Evolutionary conservation across 2,888 invertebrate genomes (phyloP), one percentile per base, ranked within the genome.

Genomic region (Lochmaea capreae): DNA sequence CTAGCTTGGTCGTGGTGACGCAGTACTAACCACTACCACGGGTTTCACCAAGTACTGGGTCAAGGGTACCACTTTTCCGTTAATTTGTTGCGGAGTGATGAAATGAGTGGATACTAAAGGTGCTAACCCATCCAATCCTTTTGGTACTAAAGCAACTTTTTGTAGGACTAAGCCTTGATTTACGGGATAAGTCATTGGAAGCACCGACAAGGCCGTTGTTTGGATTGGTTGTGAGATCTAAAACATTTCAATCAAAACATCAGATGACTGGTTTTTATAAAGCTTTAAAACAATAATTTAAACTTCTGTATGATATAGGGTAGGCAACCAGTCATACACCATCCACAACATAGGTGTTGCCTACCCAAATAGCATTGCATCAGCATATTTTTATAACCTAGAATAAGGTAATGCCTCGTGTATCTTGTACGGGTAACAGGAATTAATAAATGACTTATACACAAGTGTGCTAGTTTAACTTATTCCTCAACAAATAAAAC

Each of bases 1-100:
- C 79, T 79, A 79, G 80, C 84, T 84, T 4, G 84, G 82, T 52
- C 85, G 79, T 9, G 82, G 82, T 14, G 79, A 82, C 8, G 84
- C 82, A 14, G 89, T 88, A 81, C 89, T 90, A 42, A 92, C 92
- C 72, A 93, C 92, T 68, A 93, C 92, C 61, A 93, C 90, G 1
- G 93, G 93, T 85, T 93, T 93, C 65, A 93, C 91, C 73, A 93
- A 88, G 74, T 93, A 93, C 87, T 93, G 93, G 78, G 92, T 90
- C 71, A 92, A 87, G 73, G 92, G 90, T 81, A 93, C 90, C 75
- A 93, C 92, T 89, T 93, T 93, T 81, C 93, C 93, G 57, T 82
- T 82, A 61, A 82, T 75, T 82, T 89, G 90, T 75, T 90, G 89
- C 14, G 90, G 88, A 52, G 90, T 90, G 78, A 94, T 89, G 79